Percentiles rank a stretch among this genome's conserved stretches.
phyloP scores from a whole-genome alignment of 2,113 vertebrate species.

The Cyanoliseus patagonus region DNA sequence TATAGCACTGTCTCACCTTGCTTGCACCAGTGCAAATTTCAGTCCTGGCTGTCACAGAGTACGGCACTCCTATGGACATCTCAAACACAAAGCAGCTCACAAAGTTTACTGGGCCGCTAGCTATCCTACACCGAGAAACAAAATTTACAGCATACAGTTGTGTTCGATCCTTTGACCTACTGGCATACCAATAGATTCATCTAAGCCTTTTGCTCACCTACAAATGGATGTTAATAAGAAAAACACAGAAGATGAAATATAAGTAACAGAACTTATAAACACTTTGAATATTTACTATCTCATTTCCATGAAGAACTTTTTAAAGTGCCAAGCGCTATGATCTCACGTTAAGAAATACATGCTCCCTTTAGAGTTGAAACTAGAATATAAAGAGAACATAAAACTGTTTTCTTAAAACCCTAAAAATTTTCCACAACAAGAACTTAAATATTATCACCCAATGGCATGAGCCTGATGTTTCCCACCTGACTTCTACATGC shows the following conservation, averaged over 20 bases:
- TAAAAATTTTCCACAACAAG: not conserved
- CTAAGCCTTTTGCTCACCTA: not conserved
- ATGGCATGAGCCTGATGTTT: not conserved
- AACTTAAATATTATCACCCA: not conserved
- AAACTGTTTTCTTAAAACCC: not conserved
- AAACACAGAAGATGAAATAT: not conserved
- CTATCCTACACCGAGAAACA: not conserved
- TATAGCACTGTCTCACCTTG: accelerated
- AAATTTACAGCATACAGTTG: not conserved
- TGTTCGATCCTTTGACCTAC: not conserved
- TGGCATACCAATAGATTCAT: not conserved
- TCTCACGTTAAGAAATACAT: not conserved
- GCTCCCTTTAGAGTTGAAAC: not conserved
- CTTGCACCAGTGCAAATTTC: not conserved
- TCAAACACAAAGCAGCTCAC: not conserved
- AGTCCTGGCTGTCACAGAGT: not conserved
- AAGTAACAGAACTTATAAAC: not conserved
- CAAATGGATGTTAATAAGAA: not conserved
- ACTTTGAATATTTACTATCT: not conserved
- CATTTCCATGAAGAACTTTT: not conserved
- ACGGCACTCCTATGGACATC: accelerated
- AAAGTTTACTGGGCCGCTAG: not conserved
- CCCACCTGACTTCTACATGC: not conserved
- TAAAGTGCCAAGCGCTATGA: not conserved
- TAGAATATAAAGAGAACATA: not conserved